These are phyloP conservation scores for Pygoscelis adeliae DNA, from an alignment of 2,113 vertebrate genomes.

Conservation along the genomic window DNA sequence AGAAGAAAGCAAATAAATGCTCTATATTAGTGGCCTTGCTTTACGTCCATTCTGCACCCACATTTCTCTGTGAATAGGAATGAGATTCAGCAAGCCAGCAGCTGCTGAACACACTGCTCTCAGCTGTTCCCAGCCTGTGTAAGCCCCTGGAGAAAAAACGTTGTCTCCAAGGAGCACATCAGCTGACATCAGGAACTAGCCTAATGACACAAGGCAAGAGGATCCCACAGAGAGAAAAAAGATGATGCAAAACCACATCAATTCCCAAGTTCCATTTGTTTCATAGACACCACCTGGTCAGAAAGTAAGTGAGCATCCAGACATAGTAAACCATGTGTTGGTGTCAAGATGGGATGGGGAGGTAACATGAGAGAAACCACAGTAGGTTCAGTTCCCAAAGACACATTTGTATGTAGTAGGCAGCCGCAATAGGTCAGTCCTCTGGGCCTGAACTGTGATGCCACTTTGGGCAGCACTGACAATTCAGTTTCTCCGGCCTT, in stretches of 20 bases:
- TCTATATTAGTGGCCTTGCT: not conserved
- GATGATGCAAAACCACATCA: not conserved
- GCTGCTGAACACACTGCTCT: not conserved
- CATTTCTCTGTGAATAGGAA: not conserved
- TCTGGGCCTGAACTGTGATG: not conserved
- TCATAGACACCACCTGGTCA: not conserved
- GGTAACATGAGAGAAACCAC: not conserved
- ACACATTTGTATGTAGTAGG: rapidly evolving
- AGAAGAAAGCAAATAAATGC: not conserved
- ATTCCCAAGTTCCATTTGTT: not conserved
- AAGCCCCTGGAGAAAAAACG: not conserved
- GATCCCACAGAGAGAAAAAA: not conserved
- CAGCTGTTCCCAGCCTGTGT: not conserved
- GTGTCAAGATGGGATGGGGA: not conserved
- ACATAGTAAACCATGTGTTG: not conserved
- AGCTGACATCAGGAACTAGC: not conserved
- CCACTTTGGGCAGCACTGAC: not conserved
- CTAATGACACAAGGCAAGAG: not conserved
- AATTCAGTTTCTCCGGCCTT: not conserved
- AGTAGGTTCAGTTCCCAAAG: not conserved
- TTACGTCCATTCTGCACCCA: not conserved
- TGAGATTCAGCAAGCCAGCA: not conserved
- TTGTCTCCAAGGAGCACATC: not conserved
- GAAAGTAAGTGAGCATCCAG: not conserved
- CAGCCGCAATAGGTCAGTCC: not conserved